Base-by-base conservation (phyloP, 1,140 invertebrate genomes). In the Calephelis virginiensis region DNA sequence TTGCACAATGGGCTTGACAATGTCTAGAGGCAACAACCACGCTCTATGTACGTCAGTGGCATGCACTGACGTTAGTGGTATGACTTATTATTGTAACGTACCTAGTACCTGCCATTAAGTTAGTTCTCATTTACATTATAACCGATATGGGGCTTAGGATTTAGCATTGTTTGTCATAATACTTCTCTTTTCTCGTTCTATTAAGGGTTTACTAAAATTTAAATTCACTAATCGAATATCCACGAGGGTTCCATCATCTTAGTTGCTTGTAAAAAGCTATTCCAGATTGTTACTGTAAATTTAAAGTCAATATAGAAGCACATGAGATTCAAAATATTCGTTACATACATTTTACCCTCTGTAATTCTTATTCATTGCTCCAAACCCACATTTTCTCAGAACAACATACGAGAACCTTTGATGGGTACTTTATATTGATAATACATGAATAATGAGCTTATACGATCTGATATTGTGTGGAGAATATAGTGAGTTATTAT, bases 331-430 rank as follows among this genome's bases (percentile, higher is more conserved):
- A 59, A 59, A 59, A 59, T 59, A 37, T 38, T 59, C 12, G 17
- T 59, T 37, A 59, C 56, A 59, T 59, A 59, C n/a, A 59, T 59
- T 59, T 59, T 2, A 59, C 56, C 56, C 56, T 59, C 56, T 59
- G 56, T n/a, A 59, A 59, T 59, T 40, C 38, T 59, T 59, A 59
- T 59, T 59, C 56, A 59, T 59, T 59, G 37, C 56, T n/a, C n/a
- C 37, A 40, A 38, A 10, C 37, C 56, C 38, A 40, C 28, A 59
- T 59, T 59, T 59, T 40, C 56, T 59, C 56, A 59, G 56, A 59
- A 59, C 56, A 59, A 59, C 56, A 59, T 59, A 59, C 56, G 56
- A 59, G 37, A 59, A 59, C 56, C 56, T 59, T 59, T 40, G 56
- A 59, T 40, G 56, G 37, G 37, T 59, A 59, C 37, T 59, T 59